Base-by-base conservation (phyloP, 1,140 invertebrate species). In the Macrostomum lignano region DNA sequence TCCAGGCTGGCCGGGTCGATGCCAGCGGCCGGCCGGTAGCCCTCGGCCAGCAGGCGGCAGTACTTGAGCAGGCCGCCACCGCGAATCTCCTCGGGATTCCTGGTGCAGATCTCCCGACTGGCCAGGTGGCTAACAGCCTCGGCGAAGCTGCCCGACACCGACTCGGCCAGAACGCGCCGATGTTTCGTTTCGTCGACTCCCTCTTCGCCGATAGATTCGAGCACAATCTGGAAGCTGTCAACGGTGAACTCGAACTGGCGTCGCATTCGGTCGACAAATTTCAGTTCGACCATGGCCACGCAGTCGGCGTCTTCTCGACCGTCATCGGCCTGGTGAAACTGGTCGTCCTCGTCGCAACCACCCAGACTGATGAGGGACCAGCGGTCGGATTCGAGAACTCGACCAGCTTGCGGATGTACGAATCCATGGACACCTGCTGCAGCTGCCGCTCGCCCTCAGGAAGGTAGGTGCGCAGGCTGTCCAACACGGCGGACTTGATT, bases 31-130 rank as follows among this genome's bases (percentile, higher is more conserved):
- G 84, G 70, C 42, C 70, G 67, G 62, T 88, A 96, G 46, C 72
- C 74, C 46, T 78, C 72, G 2, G 84, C 79, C 36, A 96, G 62
- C 38, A 98, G 66, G 51, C 81, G 78, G 62, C 86, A 96, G 59
- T 96, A 98, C 55, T 98, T 98, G 38, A 98, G 66, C 25, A 98
- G 65, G n/a, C 91, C 91, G 13, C 91, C 91, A 36, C 91, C 91
- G 32, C 91, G 70, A 41, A 98, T 98, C 60, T 96, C 82, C 55
- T 98, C 91, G 1, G 91, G 88, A 52, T 78, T 74, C 47, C 77
- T 66, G 41, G 82, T 93, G 38, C 78, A 78, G 46, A 93, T 67
- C 44, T 88, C 60, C 53, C 84, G 86, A 51, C 86, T 75, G 49
- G 82, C 71, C 37, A 94, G 64, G 55, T 94, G 84, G 47, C 72